Evolutionary conservation across 2,113 vertebrate genomes (phyloP).

Genomic region (Trichomycterus rosablanca): DNA sequence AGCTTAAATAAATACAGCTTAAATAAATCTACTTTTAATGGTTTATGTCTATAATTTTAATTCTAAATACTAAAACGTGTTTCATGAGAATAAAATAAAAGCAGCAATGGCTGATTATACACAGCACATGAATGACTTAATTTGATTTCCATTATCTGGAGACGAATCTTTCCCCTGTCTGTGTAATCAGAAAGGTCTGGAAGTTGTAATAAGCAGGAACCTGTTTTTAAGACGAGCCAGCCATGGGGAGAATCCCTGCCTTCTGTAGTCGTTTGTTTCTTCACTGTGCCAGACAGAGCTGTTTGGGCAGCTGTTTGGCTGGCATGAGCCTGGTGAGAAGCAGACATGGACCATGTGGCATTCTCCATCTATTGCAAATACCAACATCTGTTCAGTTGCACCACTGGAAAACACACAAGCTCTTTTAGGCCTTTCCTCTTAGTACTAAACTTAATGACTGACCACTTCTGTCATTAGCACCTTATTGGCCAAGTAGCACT

Average conservation of each 20-base stretch:
- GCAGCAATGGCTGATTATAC: too few relatives aligned
- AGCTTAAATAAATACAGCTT: too few relatives aligned
- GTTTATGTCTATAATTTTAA: too few relatives aligned
- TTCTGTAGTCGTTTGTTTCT: conserved; percentile 16
- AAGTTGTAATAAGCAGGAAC: background rate
- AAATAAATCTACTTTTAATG: too few relatives aligned
- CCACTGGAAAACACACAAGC: conserved; percentile 57
- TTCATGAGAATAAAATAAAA: too few relatives aligned
- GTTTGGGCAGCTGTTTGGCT: conserved; percentile 65
- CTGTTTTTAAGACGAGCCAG: background rate
- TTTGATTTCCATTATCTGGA: too few relatives aligned
- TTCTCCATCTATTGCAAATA: conserved; percentile 54
- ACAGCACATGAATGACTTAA: too few relatives aligned
- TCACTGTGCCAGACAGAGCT: conserved; percentile 48
- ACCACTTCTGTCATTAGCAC: conserved; percentile 34
- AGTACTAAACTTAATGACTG: conserved; percentile 60
- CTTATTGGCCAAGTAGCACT: conserved; percentile 8
- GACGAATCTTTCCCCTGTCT: too few relatives aligned
- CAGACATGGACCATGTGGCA: conserved; percentile 49
- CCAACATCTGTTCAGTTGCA: conserved; percentile 67
- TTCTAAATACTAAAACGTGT: too few relatives aligned
- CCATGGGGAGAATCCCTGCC: background rate
- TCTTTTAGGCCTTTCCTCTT: conserved; percentile 44
- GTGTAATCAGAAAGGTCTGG: too few relatives aligned
- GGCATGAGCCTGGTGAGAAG: conserved; percentile 57